These are phyloP conservation scores for Pteria penguin DNA, from an alignment of 2,888 invertebrate species.

Conservation along the genomic window DNA sequence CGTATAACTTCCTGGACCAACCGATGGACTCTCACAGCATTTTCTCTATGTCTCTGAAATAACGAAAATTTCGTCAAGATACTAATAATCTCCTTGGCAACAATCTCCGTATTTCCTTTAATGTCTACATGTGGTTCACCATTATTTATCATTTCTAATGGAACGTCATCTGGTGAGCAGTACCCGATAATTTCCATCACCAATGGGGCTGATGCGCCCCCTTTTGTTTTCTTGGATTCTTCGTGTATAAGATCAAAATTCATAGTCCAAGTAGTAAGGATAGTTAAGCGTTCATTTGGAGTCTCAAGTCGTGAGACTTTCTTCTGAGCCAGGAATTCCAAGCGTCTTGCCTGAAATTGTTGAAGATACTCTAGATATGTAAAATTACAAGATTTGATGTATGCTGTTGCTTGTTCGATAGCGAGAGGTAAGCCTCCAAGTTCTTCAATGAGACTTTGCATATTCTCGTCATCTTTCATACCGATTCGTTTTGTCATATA, in stretches of 20 bases:
- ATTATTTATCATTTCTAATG: conserved; percentile 29
- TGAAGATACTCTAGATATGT: conserved; percentile 27
- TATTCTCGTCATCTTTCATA: not conserved
- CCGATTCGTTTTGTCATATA: conserved; percentile 30
- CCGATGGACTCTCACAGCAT: conserved; percentile 34
- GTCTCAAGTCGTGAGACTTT: not conserved
- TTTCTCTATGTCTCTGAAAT: conserved; percentile 7
- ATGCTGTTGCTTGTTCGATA: conserved; percentile 41
- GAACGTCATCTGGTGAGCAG: conserved; percentile 40
- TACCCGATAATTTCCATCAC: conserved; percentile 38
- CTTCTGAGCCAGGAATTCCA: conserved; percentile 16
- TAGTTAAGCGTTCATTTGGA: conserved; percentile 20
- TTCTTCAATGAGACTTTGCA: conserved; percentile 16
- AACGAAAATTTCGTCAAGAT: conserved; percentile 40
- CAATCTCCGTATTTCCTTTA: conserved; percentile 18
- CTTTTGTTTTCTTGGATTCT: conserved; percentile 33
- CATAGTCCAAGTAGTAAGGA: conserved; percentile 40
- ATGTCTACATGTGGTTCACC: conserved; percentile 28
- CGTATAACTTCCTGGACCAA: conserved; percentile 45
- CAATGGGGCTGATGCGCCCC: conserved; percentile 17
- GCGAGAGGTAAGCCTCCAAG: conserved; percentile 42
- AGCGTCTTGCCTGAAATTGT: conserved; percentile 24
- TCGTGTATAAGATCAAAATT: conserved; percentile 40
- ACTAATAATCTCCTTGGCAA: conserved; percentile 25
- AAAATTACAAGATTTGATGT: conserved; percentile 30